Percentiles rank a stretch among this genome's conserved stretches.
Conservation (phyloP, 2,888 invertebrate genomes). For the Crocallis elinguaria region DNA sequence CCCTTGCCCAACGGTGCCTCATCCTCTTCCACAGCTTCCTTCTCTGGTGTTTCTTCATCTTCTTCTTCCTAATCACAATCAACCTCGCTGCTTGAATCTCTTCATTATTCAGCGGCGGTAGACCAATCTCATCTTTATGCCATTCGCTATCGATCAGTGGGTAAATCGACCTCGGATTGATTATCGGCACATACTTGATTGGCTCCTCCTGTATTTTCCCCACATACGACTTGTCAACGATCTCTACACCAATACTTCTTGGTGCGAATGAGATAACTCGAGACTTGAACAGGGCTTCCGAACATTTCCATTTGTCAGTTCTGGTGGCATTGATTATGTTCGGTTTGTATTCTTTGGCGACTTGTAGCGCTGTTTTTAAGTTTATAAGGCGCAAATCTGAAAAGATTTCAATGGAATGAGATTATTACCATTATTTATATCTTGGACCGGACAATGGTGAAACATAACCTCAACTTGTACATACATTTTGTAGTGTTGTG, state of each 20-base stretch:
- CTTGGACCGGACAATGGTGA: too few species aligned
- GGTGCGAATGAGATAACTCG: conserved; percentile 59
- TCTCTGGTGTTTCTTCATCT: conserved; percentile 95
- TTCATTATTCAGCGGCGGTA: conserved; percentile 71
- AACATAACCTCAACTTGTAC: conserved; percentile 63
- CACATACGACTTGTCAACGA: conserved; percentile 52
- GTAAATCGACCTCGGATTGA: conserved; percentile 73
- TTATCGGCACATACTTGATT: conserved; percentile 69
- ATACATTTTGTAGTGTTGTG: conserved; percentile 72
- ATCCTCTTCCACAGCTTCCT: conserved; percentile 91
- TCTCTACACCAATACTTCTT: conserved; percentile 64
- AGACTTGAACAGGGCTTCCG: conserved; percentile 28
- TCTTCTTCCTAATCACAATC: conserved; percentile 90
- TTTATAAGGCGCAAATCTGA: conserved; percentile 72
- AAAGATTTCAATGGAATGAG: too few species aligned
- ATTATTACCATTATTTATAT: too few species aligned
- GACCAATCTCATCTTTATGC: conserved; percentile 76
- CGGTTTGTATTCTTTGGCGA: conserved; percentile 61
- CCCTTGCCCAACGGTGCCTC: conserved; percentile 90
- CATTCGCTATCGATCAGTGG: conserved; percentile 70
- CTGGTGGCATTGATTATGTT: conserved; percentile 40
- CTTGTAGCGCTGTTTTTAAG: conserved; percentile 63
- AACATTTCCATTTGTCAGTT: conserved; percentile 23
- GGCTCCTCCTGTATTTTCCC: conserved; percentile 65
- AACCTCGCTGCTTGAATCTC: conserved; percentile 90